A percentile compares a stretch with the other conserved stretches of the same genome.
These are phyloP conservation scores for Sialis fuliginosa DNA, from an alignment of 2,888 invertebrate genomes.

Conservation along the genomic window DNA sequence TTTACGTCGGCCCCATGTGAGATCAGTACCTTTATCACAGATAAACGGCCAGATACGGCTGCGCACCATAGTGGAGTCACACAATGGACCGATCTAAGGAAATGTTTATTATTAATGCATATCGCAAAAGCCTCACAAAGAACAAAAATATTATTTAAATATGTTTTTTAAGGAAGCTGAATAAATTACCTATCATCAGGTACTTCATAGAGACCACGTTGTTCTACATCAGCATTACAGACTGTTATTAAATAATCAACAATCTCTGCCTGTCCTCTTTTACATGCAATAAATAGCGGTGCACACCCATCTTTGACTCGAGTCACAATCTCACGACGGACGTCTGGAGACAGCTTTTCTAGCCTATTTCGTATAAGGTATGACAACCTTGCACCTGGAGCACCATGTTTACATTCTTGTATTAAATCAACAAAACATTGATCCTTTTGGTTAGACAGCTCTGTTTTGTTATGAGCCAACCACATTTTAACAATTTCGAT, in stretches of 20 bases:
- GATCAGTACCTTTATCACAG: slow-evolving; percentile 59
- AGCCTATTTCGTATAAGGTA: slow-evolving; percentile 32
- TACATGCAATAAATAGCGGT: slow-evolving; percentile 62
- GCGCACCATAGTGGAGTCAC: slow-evolving; percentile 89
- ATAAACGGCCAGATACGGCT: slow-evolving; percentile 66
- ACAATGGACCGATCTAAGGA: slow-evolving; percentile 44
- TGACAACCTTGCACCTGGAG: slow-evolving; percentile 48
- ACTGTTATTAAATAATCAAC: slow-evolving; percentile 70
- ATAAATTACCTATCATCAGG: slow-evolving; percentile 47
- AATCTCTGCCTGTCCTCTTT: slow-evolving; percentile 65
- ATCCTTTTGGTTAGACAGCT: slow-evolving; percentile 25
- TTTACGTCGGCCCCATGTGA: slow-evolving; percentile 71
- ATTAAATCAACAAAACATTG: slow-evolving; percentile 41
- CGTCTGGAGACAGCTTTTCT: slow-evolving; percentile 37
- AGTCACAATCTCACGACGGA: slow-evolving; percentile 47
- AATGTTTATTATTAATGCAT: background rate
- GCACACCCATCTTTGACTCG: slow-evolving; percentile 59
- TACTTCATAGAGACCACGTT: slow-evolving; percentile 69
- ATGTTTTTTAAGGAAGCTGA: no score
- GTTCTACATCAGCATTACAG: slow-evolving; percentile 73
- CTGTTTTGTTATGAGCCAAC: slow-evolving; percentile 18
- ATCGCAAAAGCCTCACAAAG: no score
- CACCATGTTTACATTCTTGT: slow-evolving; percentile 44
- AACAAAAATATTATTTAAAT: no score
- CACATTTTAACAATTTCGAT: slow-evolving; percentile 14